A percentile compares a stretch with the other conserved stretches of the same genome.
Conservation (phyloP, 2,113 vertebrate species). For the Anarrhichthys ocellatus region DNA sequence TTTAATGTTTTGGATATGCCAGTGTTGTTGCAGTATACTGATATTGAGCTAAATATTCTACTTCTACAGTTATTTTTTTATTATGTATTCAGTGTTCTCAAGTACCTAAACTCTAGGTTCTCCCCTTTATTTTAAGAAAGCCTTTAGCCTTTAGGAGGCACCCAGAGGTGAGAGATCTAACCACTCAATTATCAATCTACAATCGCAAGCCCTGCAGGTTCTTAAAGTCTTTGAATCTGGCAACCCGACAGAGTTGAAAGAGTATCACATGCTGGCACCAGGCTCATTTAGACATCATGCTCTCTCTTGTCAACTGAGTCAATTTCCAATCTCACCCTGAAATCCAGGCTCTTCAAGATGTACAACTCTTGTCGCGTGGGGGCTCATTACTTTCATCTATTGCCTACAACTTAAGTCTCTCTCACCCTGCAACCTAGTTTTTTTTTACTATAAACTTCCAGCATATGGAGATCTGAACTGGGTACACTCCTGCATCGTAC, state of each 20-base stretch:
- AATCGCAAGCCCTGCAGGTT: neutral
- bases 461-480: neutral
- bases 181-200: constrained; percentile 2
- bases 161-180: constrained; percentile 10
- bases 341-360: constrained; percentile 8
- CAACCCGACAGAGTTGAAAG: constrained; percentile 7
- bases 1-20: neutral
- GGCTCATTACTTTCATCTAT: constrained; percentile 1
- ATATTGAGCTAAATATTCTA: neutral
- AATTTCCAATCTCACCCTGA: constrained; percentile 8
- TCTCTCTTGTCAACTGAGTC: constrained; percentile 16
- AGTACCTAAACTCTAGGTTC: neutral
- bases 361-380: constrained; percentile 5
- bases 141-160: neutral
- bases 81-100: neutral
- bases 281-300: constrained; percentile 18
- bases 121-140: neutral
- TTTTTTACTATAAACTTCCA: neutral
- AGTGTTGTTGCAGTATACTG: neutral
- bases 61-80: neutral
- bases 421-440: neutral
- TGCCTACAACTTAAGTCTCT: constrained; percentile 1
- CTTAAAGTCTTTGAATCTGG: constrained; percentile 18
- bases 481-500: neutral
- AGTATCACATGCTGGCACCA: neutral